Conservation (phyloP, 2,888 invertebrate species). For the Meandrusa payeni region DNA sequence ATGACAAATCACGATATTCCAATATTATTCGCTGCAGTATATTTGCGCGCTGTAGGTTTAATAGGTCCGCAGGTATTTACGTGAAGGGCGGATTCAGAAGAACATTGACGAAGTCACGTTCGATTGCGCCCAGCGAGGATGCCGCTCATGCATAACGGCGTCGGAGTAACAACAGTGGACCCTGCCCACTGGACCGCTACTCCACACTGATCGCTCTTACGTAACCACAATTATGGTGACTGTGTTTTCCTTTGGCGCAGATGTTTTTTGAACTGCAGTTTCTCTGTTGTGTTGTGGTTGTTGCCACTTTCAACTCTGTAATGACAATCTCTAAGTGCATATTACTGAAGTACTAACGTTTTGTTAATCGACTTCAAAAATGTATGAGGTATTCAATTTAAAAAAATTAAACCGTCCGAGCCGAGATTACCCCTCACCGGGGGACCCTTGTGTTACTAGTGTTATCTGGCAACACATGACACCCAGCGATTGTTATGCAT, state of each 20-base stretch:
- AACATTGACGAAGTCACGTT: constrained; percentile 64
- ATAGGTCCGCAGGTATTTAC: too few relatives aligned
- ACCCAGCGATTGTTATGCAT: too few relatives aligned
- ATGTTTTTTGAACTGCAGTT: constrained; percentile 5
- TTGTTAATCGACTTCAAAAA: too few relatives aligned
- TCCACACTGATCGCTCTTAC: constrained; percentile 43
- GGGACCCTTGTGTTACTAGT: too few relatives aligned
- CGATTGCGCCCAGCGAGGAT: constrained; percentile 62
- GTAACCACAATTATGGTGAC: constrained; percentile 33
- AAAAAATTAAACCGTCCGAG: too few relatives aligned
- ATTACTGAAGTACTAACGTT: too few relatives aligned
- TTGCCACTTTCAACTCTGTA: constrained; percentile 5
- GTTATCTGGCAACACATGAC: too few relatives aligned
- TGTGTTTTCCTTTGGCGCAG: constrained; percentile 1
- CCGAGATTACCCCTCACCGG: too few relatives aligned
- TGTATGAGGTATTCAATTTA: too few relatives aligned
- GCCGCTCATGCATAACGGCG: constrained; percentile 59
- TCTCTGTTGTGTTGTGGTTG: constrained; percentile 1
- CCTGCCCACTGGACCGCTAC: constrained; percentile 42
- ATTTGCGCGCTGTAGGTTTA: too few relatives aligned
- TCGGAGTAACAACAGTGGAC: constrained; percentile 58
- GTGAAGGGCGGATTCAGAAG: constrained; percentile 42
- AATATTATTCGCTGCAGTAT: too few relatives aligned
- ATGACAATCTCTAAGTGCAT: background rate
- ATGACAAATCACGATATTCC: too few relatives aligned